Conservation (phyloP, 2,113 vertebrate species). For the Rhombomys opimus region DNA sequence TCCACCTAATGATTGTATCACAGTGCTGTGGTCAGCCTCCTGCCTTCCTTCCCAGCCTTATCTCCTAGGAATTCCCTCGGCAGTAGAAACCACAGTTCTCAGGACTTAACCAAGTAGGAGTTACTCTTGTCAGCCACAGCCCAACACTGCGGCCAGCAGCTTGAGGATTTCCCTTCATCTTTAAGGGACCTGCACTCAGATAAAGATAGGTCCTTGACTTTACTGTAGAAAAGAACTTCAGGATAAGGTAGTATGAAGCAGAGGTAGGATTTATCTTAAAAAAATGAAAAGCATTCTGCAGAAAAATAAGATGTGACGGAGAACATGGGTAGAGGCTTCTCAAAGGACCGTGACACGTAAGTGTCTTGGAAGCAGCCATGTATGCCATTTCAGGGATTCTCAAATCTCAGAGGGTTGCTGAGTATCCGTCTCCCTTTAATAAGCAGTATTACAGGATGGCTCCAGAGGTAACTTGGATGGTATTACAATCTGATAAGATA, state of each 20-base stretch:
- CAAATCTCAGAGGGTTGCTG: not conserved
- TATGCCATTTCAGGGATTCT: not conserved
- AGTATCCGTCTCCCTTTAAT: not conserved
- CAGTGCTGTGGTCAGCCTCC: not conserved
- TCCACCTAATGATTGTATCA: not conserved
- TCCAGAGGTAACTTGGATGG: not conserved
- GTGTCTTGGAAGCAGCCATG: not conserved
- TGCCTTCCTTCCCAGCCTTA: not conserved
- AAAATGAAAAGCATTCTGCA: not conserved
- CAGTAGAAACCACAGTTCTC: conserved; percentile 31
- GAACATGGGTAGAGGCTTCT: accelerated
- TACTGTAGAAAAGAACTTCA: not conserved
- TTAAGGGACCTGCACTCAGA: not conserved
- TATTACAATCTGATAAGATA: not conserved
- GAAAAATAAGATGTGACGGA: not conserved
- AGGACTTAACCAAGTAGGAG: not conserved
- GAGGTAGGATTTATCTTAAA: not conserved
- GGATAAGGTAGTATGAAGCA: not conserved
- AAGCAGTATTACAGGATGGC: not conserved
- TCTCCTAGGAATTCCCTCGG: not conserved
- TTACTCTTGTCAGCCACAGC: not conserved
- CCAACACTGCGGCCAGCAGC: not conserved
- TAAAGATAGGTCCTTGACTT: not conserved
- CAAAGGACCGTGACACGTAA: not conserved
- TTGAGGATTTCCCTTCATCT: not conserved